Evolutionary conservation across 2,113 vertebrate species (phyloP), one percentile per base, ranked within the genome.

Genomic region (Podarcis muralis): DNA sequence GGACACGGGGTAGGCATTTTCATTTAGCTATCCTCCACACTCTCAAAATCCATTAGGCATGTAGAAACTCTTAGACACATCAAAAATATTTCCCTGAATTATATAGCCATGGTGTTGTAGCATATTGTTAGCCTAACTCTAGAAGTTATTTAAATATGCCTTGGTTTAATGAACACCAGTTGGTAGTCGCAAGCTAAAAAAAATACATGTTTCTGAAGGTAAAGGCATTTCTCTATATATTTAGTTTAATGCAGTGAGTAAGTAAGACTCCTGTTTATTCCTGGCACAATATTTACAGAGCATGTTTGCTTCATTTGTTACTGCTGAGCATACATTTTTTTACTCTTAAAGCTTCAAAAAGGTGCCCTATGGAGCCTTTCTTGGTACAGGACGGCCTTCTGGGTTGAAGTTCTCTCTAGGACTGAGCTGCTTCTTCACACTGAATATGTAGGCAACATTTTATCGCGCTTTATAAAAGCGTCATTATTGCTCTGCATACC

Each of bases 271-370:
- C 35, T 22, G 35, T 11, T 83, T 83, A 59, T 40, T 43, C 62
- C 35, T 27, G 85, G 81, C 72, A 88, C 80, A 25, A 37, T 95
- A 95, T 95, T 95, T 94, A 93, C 94, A 95, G 92, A 90, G 74
- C 86, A 91, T 94, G 87, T 68, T 81, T 79, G 92, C 87, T 92
- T 92, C 86, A 40, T 91, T 90, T 91, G 82, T 86, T 87, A 82
- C 89, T 93, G 65, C 8, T 92, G 92, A 95, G 85, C 89, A 92
- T 86, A 80, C 0, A 43, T 79, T 95, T 93, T 93, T 81, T 94
- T 93, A 87, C 92, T 89, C 93, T 91, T 89, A 88, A 90, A 57
- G 74, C 69, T 84, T 85, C 59, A 87, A 85, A 92, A 91, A 16
- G 71, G 59, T 92, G 93, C 84, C 94, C 88, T 69, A 35, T 89